phyloP scores from a whole-genome alignment of 2,888 invertebrate species.

The Cybosia mesomella region DNA sequence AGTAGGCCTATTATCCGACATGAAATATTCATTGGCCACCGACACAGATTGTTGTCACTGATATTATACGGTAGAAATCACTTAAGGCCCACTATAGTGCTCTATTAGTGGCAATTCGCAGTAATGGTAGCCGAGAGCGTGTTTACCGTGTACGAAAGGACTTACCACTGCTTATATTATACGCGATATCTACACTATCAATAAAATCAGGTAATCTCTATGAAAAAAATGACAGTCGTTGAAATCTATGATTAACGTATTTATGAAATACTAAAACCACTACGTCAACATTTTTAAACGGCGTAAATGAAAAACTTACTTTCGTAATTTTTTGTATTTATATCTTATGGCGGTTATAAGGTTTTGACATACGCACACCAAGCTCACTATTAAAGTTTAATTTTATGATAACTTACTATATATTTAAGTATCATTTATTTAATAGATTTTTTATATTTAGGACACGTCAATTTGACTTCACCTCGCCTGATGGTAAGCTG shows the following conservation, averaged over 20 bases:
- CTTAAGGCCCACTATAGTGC: slow-evolving; percentile 60
- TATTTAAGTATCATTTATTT: too few species aligned
- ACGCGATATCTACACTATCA: slow-evolving; percentile 14
- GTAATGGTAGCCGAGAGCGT: slow-evolving; percentile 75
- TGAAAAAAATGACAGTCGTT: slow-evolving; percentile 9
- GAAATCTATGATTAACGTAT: slow-evolving; percentile 1
- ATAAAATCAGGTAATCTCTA: background rate
- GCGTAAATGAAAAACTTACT: background rate
- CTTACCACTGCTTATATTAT: slow-evolving; percentile 38
- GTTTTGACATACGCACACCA: too few species aligned
- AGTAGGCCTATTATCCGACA: slow-evolving; percentile 72
- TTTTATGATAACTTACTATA: too few species aligned
- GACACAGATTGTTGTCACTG: slow-evolving; percentile 79
- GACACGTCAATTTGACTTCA: too few species aligned
- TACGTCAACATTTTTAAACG: background rate
- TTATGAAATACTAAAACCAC: background rate
- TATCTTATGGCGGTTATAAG: too few species aligned
- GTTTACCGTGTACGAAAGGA: slow-evolving; percentile 62
- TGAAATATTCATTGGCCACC: slow-evolving; percentile 83
- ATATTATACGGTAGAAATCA: slow-evolving; percentile 77
- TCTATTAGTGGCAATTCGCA: slow-evolving; percentile 79
- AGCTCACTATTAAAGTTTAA: too few species aligned
- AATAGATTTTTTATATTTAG: too few species aligned
- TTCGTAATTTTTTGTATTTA: too few species aligned
- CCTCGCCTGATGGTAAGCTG: too few species aligned